Base-by-base conservation (phyloP, 2,888 invertebrate genomes). In the Loripinus fragilis region DNA sequence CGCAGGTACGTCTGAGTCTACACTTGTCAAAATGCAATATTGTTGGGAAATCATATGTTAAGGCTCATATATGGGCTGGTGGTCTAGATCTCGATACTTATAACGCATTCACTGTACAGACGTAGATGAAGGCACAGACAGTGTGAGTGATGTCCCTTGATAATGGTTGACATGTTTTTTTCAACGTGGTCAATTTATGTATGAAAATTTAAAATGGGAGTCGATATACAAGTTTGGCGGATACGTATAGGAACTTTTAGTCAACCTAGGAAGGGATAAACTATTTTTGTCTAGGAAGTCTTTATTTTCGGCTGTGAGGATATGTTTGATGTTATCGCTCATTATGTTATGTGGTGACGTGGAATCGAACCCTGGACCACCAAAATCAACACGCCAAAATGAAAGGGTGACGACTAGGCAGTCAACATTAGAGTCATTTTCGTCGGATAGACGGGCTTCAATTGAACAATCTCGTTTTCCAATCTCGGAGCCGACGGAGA, bases 341-440 rank as follows among this genome's bases (percentile, higher is more conserved):
- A 15, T 67, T 28, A 15, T 67, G 23, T n/a, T 67, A 23, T n/a
- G 67, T 67, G 67, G 67, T 38, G 67, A 67, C 42, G 67, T 67
- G 41, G 67, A 67, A 42, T 20, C 41, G 1, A 67, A 67, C 41
- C 67, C 67, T 17, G 67, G 67, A 20, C 67, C 67, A 17, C 20
- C n/a, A 41, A 35, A 42, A 23, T 20, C 41, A 8, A 12, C 12
- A n/a, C 38, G 41, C n/a, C 50, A 50, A n/a, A n/a, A 7, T 50
- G 50, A 5, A 15, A 50, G 50, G 50, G n/a, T 23, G 23, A 17
- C 17, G 8, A 50, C 50, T 50, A 50, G 50, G 50, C 50, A 50
- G 50, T 50, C 50, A 20, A 50, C 50, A 15, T 23, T 50, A 15
- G 50, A 50, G 20, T 12, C 50, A 23, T 50, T 50, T 50, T 50